These are phyloP conservation scores for Eupithecia pulchellata DNA, from an alignment of 2,888 invertebrate genomes.

Conservation along the genomic window DNA sequence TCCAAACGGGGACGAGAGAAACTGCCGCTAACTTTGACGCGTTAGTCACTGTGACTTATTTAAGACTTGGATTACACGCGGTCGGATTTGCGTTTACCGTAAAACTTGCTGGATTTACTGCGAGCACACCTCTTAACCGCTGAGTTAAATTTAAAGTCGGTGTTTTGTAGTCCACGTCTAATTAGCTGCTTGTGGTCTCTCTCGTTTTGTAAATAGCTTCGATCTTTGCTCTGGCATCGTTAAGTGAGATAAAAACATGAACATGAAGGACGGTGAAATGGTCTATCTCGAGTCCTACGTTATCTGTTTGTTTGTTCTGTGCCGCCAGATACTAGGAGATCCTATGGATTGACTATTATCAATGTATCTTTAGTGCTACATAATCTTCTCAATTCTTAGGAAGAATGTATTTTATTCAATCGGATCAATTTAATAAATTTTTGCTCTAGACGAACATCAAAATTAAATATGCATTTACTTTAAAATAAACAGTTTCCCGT, in stretches of 20 bases:
- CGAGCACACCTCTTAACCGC: background rate
- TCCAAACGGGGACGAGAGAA: conserved; percentile 34
- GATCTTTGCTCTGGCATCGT: conserved; percentile 21
- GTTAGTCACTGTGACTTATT: conserved; percentile 30
- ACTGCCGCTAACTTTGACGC: conserved; percentile 35
- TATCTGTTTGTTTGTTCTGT: conserved; percentile 2
- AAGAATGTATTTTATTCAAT: background rate
- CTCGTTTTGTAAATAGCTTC: conserved; percentile 30
- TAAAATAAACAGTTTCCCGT: background rate
- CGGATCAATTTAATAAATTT: background rate
- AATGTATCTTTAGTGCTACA: background rate
- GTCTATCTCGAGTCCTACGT: background rate
- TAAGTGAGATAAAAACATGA: conserved; percentile 15
- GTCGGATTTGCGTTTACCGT: conserved; percentile 6
- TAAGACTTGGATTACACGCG: conserved; percentile 15
- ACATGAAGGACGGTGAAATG: background rate
- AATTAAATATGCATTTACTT: background rate
- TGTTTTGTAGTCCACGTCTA: conserved; percentile 27
- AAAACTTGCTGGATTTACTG: background rate
- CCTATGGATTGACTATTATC: background rate
- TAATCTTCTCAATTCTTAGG: background rate
- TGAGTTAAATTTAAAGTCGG: background rate
- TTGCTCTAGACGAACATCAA: too few species aligned
- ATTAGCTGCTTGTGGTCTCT: conserved; percentile 20
- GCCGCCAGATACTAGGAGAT: background rate